Evolutionary conservation across 1,140 invertebrate species (phyloP), one percentile per base, ranked within the genome.

Genomic region (Zaprionus capensis): DNA sequence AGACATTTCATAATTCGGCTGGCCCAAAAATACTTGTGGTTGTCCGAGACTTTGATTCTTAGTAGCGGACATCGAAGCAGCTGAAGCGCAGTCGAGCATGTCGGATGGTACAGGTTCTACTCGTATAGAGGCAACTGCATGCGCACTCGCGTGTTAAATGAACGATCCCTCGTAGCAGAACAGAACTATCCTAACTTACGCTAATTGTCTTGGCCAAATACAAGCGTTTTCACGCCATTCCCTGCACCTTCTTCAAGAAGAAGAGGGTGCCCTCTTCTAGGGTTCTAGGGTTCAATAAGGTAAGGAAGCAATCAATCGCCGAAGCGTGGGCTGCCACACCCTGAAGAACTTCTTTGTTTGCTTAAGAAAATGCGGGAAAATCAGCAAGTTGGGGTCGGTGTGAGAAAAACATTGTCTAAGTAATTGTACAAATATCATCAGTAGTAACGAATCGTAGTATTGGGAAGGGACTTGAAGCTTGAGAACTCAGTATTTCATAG

Each of bases 211-310:
- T 80, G 82, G 85, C 84, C 76, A 90, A 88, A 66, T 88, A 88
- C 84, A 90, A 88, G 84, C 84, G 84, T 88, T 88, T 88, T 88
- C 84, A 88, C 84, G 85, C 84, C 84, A 84, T 88, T 90, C 85
- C 81, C 78, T 65, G 85, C 84, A 88, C 69, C 83, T 83, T 44
- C 49, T 55, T 34, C 68, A 38, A 38, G 20, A 12, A 46, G 53
- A n/a, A 15, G n/a, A 15, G 20, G 24, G 24, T 0, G 22, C 38
- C 28, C 7, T 38, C 53, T 66, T 51, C 44, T 34, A 5, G 14
- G 31, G 22, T 36, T 38, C 6, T 70, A 62, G 69, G 49, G 57
- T n/a, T n/a, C n/a, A 2, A 7, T 9, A 24, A 57, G 38, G 17
- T 61, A 69, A 67, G 73, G 64, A 77, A 68, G 75, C 71, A 77